phyloP scores from a whole-genome alignment of 2,797 vertebrate genomes.

The Coendou prehensilis region DNA sequence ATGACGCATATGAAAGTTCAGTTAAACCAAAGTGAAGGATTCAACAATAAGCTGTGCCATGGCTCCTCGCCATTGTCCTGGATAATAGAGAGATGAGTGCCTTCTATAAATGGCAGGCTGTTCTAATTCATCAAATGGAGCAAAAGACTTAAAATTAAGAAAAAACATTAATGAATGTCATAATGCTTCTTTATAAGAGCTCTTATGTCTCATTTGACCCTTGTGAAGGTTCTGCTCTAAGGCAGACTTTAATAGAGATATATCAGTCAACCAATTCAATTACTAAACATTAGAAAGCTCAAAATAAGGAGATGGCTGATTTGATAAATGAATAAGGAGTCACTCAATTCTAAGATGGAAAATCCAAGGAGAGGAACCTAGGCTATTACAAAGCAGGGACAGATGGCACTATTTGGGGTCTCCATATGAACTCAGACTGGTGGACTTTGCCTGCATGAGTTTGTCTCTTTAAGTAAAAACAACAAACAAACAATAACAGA shows the following conservation, averaged over 20 bases:
- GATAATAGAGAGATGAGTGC: background rate
- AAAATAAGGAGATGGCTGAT: background rate
- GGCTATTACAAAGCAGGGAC: background rate
- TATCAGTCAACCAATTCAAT: constrained; percentile 9
- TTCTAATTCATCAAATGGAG: constrained; percentile 11
- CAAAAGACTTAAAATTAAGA: constrained; percentile 47
- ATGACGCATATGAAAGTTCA: background rate
- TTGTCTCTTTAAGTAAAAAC: background rate
- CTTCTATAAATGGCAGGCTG: background rate
- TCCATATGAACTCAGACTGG: background rate
- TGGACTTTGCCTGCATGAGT: background rate
- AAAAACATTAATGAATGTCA: constrained; percentile 43
- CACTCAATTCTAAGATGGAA: background rate
- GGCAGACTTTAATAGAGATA: constrained; percentile 44
- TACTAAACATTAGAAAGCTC: background rate
- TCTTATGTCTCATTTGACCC: constrained; percentile 14
- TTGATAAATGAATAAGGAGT: constrained; percentile 22
- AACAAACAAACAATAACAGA: too few relatives aligned
- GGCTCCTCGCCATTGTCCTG: background rate
- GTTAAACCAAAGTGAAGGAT: background rate
- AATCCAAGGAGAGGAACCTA: background rate
- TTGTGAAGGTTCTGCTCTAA: constrained; percentile 2
- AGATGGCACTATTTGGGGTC: background rate
- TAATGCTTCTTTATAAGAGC: constrained; percentile 16
- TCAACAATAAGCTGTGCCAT: background rate